Percentiles rank a stretch among this genome's conserved stretches.
Evolutionary conservation across 1,140 invertebrate species (phyloP).

Genomic region (Apolygus lucorum): DNA sequence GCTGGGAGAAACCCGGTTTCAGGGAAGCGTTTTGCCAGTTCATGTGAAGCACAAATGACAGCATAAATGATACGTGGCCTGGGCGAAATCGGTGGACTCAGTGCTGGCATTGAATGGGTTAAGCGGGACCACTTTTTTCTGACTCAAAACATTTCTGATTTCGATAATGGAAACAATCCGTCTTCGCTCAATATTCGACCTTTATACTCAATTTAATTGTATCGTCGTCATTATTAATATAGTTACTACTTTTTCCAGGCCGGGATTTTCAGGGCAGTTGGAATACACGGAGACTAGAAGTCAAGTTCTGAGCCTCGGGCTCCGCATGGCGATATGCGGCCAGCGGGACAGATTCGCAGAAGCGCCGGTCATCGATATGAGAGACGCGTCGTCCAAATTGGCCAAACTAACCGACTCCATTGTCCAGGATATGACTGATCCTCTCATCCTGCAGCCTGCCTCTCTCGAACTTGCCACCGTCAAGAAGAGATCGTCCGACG

Average conservation of each 20-base stretch:
- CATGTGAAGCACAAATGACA: no score
- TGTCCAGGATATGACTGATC: conserved; percentile 77
- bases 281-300: conserved; percentile 57
- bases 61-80: no score
- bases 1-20: no score
- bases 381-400: conserved; percentile 57
- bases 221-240: no score
- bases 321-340: conserved; percentile 78
- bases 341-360: conserved; percentile 80
- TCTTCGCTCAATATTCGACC: no score
- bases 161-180: no score
- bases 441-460: conserved; percentile 78
- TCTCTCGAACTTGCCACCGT: conserved; percentile 76
- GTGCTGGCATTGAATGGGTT: no score
- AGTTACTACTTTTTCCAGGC: conserved; percentile 43
- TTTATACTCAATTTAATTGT: no score
- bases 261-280: conserved; percentile 59
- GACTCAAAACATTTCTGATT: no score
- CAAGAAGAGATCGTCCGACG: conserved; percentile 69
- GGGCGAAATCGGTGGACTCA: no score
- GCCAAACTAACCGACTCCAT: conserved; percentile 74
- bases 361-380: conserved; percentile 62
- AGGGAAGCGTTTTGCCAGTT: no score
- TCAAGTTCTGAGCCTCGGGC: conserved; percentile 62
- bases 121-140: no score